These are phyloP conservation scores for Tetragonula carbonaria DNA, from an alignment of 2,888 invertebrate species.

Conservation along the genomic window DNA sequence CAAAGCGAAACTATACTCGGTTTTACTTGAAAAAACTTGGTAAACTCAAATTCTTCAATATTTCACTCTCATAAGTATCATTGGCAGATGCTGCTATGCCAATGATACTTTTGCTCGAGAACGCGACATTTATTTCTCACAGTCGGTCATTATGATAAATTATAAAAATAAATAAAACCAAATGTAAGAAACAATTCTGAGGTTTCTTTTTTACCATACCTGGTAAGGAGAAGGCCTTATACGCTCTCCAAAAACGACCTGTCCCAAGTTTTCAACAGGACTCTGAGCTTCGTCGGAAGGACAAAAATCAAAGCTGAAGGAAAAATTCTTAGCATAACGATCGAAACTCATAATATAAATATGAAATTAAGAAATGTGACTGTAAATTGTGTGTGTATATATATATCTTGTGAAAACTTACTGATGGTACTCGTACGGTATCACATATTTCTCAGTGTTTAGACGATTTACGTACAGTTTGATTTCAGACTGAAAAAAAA, in stretches of 20 bases:
- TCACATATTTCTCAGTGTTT: conserved; percentile 98
- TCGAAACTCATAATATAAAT: neutral
- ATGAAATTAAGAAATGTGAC: neutral
- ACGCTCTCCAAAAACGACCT: conserved; percentile 99
- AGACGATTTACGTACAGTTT: conserved; percentile 97
- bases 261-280: conserved; percentile 98
- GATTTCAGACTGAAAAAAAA: conserved; percentile 91
- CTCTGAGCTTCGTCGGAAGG: conserved; percentile 89
- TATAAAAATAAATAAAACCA: neutral
- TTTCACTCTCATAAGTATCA: neutral
- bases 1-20: neutral
- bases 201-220: conserved; percentile 84
- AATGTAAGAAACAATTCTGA: neutral
- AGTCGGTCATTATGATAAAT: neutral
- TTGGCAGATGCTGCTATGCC: neutral
- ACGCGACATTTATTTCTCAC: neutral
- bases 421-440: conserved; percentile 99
- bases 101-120: neutral
- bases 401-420: conserved; percentile 82
- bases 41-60: neutral
- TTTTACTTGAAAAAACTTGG: neutral
- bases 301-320: conserved; percentile 96
- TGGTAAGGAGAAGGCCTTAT: conserved; percentile 97
- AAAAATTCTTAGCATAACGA: neutral
- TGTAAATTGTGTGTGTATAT: neutral